Evolutionary conservation across 1,140 invertebrate species (phyloP).

Genomic region (Oryzaephilus surinamensis): DNA sequence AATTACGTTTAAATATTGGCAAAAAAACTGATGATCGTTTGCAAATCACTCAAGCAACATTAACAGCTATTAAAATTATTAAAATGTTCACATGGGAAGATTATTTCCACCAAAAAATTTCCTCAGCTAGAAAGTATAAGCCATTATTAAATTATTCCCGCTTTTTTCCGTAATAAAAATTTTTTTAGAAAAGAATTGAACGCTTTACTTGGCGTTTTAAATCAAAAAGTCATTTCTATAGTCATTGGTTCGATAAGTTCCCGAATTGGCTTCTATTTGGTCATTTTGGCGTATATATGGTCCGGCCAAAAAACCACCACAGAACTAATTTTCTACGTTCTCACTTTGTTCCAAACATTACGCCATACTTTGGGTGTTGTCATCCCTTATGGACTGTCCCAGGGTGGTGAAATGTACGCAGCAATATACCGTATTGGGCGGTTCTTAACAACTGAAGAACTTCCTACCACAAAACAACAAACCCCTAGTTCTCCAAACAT

Average conservation of each 20-base stretch:
- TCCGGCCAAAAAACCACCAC: constrained; percentile 55
- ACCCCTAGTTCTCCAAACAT: constrained; percentile 7
- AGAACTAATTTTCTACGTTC: constrained; percentile 63
- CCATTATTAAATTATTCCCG: too few relatives aligned
- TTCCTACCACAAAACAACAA: neutral
- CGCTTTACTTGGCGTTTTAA: too few relatives aligned
- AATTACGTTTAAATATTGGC: constrained; percentile 52
- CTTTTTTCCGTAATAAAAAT: too few relatives aligned
- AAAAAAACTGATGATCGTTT: constrained; percentile 70
- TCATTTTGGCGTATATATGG: constrained; percentile 62
- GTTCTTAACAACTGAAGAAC: constrained; percentile 14
- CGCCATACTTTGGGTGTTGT: constrained; percentile 61
- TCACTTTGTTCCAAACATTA: constrained; percentile 61
- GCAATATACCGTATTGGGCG: constrained; percentile 11
- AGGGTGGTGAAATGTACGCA: constrained; percentile 38
- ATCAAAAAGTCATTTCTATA: constrained; percentile 17
- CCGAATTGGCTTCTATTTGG: constrained; percentile 37
- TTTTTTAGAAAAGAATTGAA: constrained; percentile 23
- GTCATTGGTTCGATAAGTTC: constrained; percentile 48
- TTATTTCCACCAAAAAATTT: constrained; percentile 56
- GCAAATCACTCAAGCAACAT: constrained; percentile 77
- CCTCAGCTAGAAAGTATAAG: constrained; percentile 44
- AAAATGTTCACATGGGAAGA: constrained; percentile 87
- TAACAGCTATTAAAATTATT: constrained; percentile 79
- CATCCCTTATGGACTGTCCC: constrained; percentile 54